Base-by-base conservation (phyloP, 2,113 vertebrate genomes). In the Nanorana parkeri region DNA sequence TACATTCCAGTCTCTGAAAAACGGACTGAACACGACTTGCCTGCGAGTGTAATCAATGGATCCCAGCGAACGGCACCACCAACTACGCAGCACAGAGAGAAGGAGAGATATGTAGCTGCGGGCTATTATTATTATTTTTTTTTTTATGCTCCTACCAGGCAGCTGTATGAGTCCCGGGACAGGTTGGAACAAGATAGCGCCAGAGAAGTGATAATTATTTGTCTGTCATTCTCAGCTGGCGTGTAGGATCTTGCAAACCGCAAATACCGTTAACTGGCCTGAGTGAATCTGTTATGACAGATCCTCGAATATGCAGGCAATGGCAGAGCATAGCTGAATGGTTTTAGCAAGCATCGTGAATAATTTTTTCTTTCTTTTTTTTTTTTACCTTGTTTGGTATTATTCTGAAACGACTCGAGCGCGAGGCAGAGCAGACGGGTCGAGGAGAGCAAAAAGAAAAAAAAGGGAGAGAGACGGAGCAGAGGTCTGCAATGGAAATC, bases 171-270 rank as follows among this genome's bases (percentile, higher is more conserved):
- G 77, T 91, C 91, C 67, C 77, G 56, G 92, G 90, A 83, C 98
- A 96, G 94, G 97, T 94, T 92, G 5, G 85, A 93, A 89, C 98
- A 97, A 89, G 95, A 93, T 91, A 86, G 0, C 84, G 73, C 88
- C 65, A 77, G 86, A 89, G 90, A 91, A 91, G 96, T 96, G 96
- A 96, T 99, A 98, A 99, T 99, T 97, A 96, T 85, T 92, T 94
- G 94, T 95, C 94, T 94, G 94, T 95, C 96, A 95, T 96, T 94
- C 93, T 88, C 85, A 90, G 73, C 81, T 84, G 90, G 87, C 96
- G 89, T 92, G 97, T 93, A 94, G 87, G 87, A 89, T 94, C 98
- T 94, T 96, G 97, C 92, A 94, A 89, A 87, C 89, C 88, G 90
- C 92, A 95, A 96, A 97, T 95, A 95, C 91, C 92, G 93, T 94